Conservation (phyloP, 2,113 vertebrate genomes). For the Rynchops niger region DNA sequence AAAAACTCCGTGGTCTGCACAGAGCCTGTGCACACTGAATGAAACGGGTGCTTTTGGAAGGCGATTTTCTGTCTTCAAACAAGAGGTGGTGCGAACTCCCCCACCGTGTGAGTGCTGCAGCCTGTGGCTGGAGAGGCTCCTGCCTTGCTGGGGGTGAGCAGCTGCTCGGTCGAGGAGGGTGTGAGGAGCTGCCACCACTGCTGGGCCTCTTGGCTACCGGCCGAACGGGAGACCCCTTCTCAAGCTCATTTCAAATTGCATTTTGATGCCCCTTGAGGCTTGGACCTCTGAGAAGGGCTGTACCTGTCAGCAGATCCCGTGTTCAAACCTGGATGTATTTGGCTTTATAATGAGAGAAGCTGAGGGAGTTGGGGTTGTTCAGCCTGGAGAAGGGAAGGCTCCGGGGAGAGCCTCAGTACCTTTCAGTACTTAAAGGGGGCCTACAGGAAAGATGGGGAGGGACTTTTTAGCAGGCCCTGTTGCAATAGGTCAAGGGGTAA, state of each 20-base stretch:
- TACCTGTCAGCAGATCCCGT: background rate
- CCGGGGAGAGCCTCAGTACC: background rate
- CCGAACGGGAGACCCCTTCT: rapidly evolving
- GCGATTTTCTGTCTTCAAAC: background rate
- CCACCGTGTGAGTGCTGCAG: rapidly evolving
- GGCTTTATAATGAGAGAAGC: background rate
- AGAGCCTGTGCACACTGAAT: background rate
- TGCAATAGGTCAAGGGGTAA: background rate
- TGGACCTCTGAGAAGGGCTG: background rate
- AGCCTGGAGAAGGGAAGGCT: background rate
- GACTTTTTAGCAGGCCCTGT: background rate
- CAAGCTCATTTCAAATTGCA: background rate
- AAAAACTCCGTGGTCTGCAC: background rate
- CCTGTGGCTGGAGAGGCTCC: background rate
- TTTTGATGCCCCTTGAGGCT: background rate
- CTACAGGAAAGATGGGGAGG: background rate
- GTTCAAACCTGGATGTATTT: background rate
- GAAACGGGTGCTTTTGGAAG: background rate
- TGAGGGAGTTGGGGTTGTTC: background rate
- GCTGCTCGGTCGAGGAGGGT: rapidly evolving
- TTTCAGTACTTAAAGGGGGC: background rate
- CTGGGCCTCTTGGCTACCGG: background rate
- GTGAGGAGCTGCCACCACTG: background rate
- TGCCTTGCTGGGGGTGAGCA: background rate
- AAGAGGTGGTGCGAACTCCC: background rate